Evolutionary conservation across 2,113 vertebrate genomes (phyloP), one percentile per base, ranked within the genome.

Genomic region (Amblyornis subalaris): DNA sequence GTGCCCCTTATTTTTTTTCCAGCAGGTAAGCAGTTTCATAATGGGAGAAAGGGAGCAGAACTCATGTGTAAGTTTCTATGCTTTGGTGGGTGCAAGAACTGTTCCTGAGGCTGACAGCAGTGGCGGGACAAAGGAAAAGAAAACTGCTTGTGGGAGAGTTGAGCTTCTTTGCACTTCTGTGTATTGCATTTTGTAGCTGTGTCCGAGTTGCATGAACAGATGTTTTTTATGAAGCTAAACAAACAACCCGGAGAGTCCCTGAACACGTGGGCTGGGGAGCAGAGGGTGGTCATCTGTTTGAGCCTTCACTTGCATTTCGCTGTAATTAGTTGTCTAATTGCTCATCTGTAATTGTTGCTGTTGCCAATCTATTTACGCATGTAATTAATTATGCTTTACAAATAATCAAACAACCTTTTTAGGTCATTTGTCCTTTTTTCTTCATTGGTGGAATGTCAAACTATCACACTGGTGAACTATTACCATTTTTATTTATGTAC

Each of bases 321-420:
- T 90, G 2, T 84, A 77, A 90, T 95, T 86, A 90, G 54, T 51
- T 90, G 42, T 85, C 81, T 89, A 82, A 93, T 94, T 93, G 65
- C 89, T 85, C 73, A 71, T 89, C 73, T 57, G 35, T 73, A 64
- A 48, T 57, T 81, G 35, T 62, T 88, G 79, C 67, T 90, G 31
- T 65, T 91, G 77, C 60, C 94, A 87, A 89, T 64, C 22, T 51
- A 64, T 81, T 94, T 91, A 81, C 60, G 67, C 20, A 9, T 71
- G 45, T 71, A 87, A 95, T 90, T 87, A 89, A 78, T 93, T 72
- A 31, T 15, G 12, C 38, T 60, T 83, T 2, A 8, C 66, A 81
- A 51, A 25, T 60, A 24, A 36, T 7, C 22, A 53, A 72, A 33
- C 85, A 76, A 33, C 55, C 12, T 9, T 73, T 90, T 89, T 50